Evolutionary conservation across 2,888 invertebrate genomes (phyloP).

Genomic region (Heliconius hortense): DNA sequence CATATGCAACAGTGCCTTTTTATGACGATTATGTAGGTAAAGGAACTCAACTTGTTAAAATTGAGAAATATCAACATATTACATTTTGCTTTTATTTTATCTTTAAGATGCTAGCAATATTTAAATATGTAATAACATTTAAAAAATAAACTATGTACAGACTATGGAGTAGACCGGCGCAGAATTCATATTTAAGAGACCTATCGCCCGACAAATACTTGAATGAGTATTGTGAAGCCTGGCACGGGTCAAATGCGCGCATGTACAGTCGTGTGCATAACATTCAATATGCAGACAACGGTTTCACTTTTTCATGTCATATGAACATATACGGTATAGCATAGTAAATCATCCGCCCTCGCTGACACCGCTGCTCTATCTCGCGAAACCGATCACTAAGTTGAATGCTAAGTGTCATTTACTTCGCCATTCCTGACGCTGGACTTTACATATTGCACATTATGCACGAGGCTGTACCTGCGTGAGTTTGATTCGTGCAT

Average conservation of each 20-base stretch:
- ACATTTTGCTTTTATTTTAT: not conserved
- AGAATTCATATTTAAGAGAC: too few relatives aligned
- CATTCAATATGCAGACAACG: not conserved
- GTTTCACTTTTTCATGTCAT: not conserved
- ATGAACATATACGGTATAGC: too few relatives aligned
- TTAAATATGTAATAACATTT: not conserved
- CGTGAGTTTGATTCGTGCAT: not conserved
- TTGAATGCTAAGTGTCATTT: not conserved
- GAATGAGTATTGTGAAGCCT: too few relatives aligned
- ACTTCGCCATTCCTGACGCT: not conserved
- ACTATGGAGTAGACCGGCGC: not conserved
- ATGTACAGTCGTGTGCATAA: not conserved
- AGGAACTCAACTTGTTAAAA: not conserved
- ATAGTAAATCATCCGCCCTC: too few relatives aligned
- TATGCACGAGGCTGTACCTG: too few relatives aligned
- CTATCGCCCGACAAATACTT: too few relatives aligned
- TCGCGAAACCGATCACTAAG: not conserved
- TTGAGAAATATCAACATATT: not conserved
- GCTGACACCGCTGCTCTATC: not conserved
- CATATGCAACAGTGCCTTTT: not conserved
- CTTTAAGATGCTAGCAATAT: not conserved
- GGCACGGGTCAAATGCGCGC: too few relatives aligned
- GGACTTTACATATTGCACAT: too few relatives aligned
- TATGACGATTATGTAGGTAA: conserved; percentile 13
- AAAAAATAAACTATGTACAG: not conserved